These are phyloP conservation scores for Boulengeromyrus knoepffleri DNA, from an alignment of 2,113 vertebrate genomes.

Conservation along the genomic window DNA sequence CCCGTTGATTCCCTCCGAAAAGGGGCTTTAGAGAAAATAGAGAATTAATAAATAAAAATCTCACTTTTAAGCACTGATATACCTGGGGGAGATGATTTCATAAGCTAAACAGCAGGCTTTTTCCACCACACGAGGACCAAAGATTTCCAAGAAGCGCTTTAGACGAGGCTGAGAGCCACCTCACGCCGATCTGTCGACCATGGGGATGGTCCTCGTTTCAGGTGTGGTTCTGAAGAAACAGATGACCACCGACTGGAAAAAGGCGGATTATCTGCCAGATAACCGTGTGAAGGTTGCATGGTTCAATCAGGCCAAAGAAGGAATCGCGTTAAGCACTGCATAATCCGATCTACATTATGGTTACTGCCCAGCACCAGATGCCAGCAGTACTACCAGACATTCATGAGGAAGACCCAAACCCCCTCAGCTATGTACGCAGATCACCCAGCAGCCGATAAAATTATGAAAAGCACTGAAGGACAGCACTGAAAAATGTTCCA, in stretches of 20 bases:
- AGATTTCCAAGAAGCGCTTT: slow-evolving; percentile 5
- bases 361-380: neutral
- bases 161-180: neutral
- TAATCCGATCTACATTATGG: neutral
- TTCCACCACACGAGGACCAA: neutral
- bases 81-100: slow-evolving; percentile 23
- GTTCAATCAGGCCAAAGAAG: neutral
- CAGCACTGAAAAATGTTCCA: neutral
- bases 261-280: neutral
- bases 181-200: neutral
- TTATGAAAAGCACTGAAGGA: neutral
- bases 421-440: neutral
- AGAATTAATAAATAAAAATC: slow-evolving; percentile 6
- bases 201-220: neutral
- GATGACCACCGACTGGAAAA: neutral
- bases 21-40: slow-evolving; percentile 3
- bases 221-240: neutral
- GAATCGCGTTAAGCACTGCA: neutral
- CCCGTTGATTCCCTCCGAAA: neutral
- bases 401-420: neutral
- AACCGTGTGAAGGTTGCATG: neutral
- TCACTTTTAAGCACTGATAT: slow-evolving; percentile 7
- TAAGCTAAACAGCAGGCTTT: slow-evolving; percentile 15
- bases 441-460: neutral
- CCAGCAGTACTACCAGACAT: neutral